These are phyloP conservation scores for Hirtodrosophila cameraria DNA, from an alignment of 2,888 invertebrate genomes.

Conservation along the genomic window DNA sequence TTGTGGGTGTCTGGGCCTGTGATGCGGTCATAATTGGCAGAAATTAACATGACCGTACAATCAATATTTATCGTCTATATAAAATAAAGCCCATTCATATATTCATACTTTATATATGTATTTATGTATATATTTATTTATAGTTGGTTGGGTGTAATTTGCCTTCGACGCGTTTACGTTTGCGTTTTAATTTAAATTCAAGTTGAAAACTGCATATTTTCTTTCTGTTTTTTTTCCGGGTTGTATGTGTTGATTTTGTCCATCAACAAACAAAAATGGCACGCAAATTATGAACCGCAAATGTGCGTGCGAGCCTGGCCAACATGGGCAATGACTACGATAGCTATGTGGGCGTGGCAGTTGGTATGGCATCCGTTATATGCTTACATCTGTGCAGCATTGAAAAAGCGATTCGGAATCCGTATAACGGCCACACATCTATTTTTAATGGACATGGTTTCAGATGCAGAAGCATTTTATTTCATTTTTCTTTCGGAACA, in stretches of 20 bases:
- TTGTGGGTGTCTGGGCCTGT: constrained; percentile 16
- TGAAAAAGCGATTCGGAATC: constrained; percentile 24
- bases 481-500: constrained; percentile 11
- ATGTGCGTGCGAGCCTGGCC: constrained; percentile 62
- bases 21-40: constrained; percentile 69
- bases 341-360: constrained; percentile 24
- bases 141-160: constrained; percentile 58
- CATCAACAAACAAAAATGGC: constrained; percentile 77
- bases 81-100: constrained; percentile 40
- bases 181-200: constrained; percentile 77
- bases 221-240: constrained; percentile 14
- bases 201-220: constrained; percentile 57
- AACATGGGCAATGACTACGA: not conserved
- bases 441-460: constrained; percentile 71
- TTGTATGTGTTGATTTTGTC: constrained; percentile 72
- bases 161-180: constrained; percentile 56
- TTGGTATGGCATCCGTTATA: constrained; percentile 18
- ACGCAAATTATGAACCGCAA: constrained; percentile 78
- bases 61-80: constrained; percentile 72
- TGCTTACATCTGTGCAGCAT: constrained; percentile 29
- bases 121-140: constrained; percentile 49
- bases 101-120: constrained; percentile 26
- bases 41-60: constrained; percentile 73
- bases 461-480: constrained; percentile 41
- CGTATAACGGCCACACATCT: constrained; percentile 62